Evolutionary conservation across 2,797 vertebrate genomes (phyloP).

Genomic region (Poecilia velifera): DNA sequence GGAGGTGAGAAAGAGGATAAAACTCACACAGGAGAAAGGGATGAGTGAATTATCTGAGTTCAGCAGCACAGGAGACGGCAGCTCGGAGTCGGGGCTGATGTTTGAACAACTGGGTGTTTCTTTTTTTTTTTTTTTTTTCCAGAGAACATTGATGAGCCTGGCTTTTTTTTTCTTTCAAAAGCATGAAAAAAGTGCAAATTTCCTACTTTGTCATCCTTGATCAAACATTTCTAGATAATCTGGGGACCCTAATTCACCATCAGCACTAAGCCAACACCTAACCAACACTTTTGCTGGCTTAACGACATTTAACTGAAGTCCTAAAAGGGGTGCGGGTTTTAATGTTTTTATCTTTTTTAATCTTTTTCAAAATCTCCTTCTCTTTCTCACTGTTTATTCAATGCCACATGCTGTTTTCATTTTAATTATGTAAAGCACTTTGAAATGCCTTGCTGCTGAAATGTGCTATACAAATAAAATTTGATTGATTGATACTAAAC

Average conservation of each 20-base stretch:
- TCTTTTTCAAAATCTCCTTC: no score
- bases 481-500: background rate
- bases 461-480: no score
- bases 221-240: constrained; percentile 19
- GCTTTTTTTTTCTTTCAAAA: constrained; percentile 44
- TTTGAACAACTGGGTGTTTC: constrained; percentile 40
- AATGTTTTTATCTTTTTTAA: no score
- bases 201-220: constrained; percentile 24
- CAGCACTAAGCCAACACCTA: background rate
- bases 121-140: constrained; percentile 28
- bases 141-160: constrained; percentile 35
- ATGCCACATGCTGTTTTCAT: no score
- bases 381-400: no score
- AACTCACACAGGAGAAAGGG: constrained; percentile 31
- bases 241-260: background rate
- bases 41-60: constrained; percentile 64
- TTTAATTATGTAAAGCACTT: no score
- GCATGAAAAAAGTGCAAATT: constrained; percentile 17
- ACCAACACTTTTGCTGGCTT: background rate
- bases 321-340: no score
- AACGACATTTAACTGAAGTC: no score
- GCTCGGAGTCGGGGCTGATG: constrained; percentile 48
- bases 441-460: no score
- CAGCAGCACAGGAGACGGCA: constrained; percentile 55
- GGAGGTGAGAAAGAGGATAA: constrained; percentile 41